A percentile compares a stretch with the other conserved stretches of the same genome.
Evolutionary conservation across 2,888 invertebrate genomes (phyloP).

Genomic region (Volucella bombylans): DNA sequence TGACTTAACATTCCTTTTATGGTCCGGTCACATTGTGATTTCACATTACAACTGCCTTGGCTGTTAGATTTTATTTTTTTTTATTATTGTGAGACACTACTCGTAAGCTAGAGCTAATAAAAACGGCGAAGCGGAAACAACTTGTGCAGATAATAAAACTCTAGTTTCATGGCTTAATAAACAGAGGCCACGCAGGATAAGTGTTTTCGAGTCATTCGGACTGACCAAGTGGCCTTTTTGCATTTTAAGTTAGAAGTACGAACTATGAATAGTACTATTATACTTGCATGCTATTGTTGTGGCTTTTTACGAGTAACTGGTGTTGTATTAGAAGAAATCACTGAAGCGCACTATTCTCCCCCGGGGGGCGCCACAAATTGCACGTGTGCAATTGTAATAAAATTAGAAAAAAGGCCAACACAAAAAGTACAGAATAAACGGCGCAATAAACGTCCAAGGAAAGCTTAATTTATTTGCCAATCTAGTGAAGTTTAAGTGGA

Average conservation of each 20-base stretch:
- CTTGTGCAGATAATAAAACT: constrained; percentile 42
- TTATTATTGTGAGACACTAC: constrained; percentile 31
- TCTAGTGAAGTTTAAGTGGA: constrained; percentile 8
- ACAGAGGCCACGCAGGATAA: neutral
- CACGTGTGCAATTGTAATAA: constrained; percentile 28
- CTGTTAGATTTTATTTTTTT: constrained; percentile 36
- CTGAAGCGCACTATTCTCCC: neutral
- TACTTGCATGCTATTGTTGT: constrained; percentile 14
- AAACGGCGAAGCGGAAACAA: constrained; percentile 30
- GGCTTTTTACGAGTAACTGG: too few relatives aligned
- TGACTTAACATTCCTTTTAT: constrained; percentile 36
- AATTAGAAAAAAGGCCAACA: neutral
- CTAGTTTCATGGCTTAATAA: constrained; percentile 49
- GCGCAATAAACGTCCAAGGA: constrained; percentile 4
- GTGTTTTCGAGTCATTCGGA: constrained; percentile 21
- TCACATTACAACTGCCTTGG: constrained; percentile 29
- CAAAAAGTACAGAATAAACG: neutral
- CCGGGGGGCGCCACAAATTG: constrained; percentile 1
- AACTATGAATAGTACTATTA: neutral
- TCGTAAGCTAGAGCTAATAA: constrained; percentile 7
- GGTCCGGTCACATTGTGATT: constrained; percentile 30
- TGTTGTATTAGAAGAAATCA: neutral
- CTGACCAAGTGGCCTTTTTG: constrained; percentile 29
- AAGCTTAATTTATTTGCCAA: constrained; percentile 30
- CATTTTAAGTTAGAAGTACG: neutral